phyloP scores from a whole-genome alignment of 2,888 invertebrate species.

The Gerris lacustris region DNA sequence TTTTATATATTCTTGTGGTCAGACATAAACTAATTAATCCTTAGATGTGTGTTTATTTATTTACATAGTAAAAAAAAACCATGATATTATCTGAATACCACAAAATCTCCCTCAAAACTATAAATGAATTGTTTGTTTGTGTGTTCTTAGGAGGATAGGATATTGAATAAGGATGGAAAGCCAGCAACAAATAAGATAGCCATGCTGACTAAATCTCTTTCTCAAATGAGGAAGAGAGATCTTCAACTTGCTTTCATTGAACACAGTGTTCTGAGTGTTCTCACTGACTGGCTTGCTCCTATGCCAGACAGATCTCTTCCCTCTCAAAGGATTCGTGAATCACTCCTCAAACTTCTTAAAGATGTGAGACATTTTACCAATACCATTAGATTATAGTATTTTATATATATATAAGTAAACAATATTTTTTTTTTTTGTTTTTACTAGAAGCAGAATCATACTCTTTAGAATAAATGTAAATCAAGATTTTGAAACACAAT shows the following conservation, averaged over 20 bases:
- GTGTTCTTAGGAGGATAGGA: slow-evolving; percentile 61
- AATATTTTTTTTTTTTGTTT: not conserved
- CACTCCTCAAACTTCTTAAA: slow-evolving; percentile 62
- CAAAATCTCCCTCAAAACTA: too few species aligned
- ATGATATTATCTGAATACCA: too few species aligned
- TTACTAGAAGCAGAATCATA: not conserved
- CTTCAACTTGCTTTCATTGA: slow-evolving; percentile 91
- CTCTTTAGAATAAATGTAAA: not conserved
- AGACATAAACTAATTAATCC: too few species aligned
- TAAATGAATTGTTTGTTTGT: too few species aligned
- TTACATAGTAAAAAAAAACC: too few species aligned
- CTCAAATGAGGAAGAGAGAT: slow-evolving; percentile 89
- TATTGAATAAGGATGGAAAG: slow-evolving; percentile 64
- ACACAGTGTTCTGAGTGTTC: slow-evolving; percentile 77
- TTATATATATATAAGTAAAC: not conserved
- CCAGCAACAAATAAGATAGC: slow-evolving; percentile 89
- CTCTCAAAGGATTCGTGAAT: slow-evolving; percentile 81
- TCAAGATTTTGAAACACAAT: too few species aligned
- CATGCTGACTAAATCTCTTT: slow-evolving; percentile 76
- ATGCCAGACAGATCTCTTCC: slow-evolving; percentile 95
- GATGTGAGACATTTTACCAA: slow-evolving; percentile 47
- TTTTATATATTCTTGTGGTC: too few species aligned
- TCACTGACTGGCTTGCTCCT: slow-evolving; percentile 96
- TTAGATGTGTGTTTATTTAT: too few species aligned
- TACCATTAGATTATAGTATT: not conserved